Conservation (phyloP, 1,140 invertebrate species). For the Drosophila melanica region DNA sequence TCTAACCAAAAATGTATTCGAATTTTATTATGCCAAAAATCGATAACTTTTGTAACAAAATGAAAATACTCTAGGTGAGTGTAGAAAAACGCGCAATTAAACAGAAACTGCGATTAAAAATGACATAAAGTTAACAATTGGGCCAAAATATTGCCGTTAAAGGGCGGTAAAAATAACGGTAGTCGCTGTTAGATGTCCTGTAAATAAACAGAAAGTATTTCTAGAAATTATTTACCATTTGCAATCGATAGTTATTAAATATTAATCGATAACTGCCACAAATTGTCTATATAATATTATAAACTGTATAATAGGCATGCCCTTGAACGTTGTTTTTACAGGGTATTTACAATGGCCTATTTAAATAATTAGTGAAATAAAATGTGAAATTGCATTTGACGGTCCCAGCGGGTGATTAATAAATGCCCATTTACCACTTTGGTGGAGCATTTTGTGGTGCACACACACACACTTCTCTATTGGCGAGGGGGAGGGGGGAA, state of each 20-base stretch:
- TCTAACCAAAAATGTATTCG: neutral
- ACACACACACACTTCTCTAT: neutral
- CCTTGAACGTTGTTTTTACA: neutral
- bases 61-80: too few species aligned
- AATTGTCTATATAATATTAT: too few species aligned
- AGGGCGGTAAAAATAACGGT: neutral
- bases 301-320: too few species aligned
- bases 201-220: too few species aligned
- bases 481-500: too few species aligned
- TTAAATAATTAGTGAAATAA: conserved; percentile 55
- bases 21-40: neutral
- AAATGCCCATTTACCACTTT: conserved; percentile 44
- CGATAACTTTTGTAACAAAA: too few species aligned
- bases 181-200: neutral
- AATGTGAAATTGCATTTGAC: conserved; percentile 40
- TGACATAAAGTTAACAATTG: conserved; percentile 5
- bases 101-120: neutral
- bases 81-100: neutral
- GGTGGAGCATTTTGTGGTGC: conserved; percentile 24
- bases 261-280: too few species aligned
- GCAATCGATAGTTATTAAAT: too few species aligned
- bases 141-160: conserved; percentile 10
- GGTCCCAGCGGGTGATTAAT: conserved; percentile 41
- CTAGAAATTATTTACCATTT: too few species aligned
- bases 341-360: conserved; percentile 32